Base-by-base conservation (phyloP, 2,113 vertebrate genomes). In the Spermophilus dauricus region DNA sequence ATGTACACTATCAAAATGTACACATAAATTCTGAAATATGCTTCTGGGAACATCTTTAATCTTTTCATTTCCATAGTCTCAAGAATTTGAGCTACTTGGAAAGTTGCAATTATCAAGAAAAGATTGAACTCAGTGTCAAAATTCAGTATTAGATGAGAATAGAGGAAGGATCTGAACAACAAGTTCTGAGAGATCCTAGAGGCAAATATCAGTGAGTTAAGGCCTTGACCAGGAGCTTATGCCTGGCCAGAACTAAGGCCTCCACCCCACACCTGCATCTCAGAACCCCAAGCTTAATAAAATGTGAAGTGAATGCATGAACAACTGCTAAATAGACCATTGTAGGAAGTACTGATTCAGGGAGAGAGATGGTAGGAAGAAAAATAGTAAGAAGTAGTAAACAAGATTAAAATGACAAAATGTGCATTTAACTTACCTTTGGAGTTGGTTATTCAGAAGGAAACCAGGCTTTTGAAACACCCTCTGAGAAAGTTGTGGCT, bases 401-500 rank as follows among this genome's bases (percentile, higher is more conserved):
- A 67, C 10, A 65, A 82, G n/a, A 82, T 61, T 53, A 30, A 58
- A 24, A 51, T 10, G 58, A 61, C 0, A 0, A 58, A 13, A 1
- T 13, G 0, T 30, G 58, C n/a, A 28, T 32, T 63, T 72, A 72
- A 26, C 75, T 80, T 61, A 56, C 6, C 7, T 28, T 18, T 11
- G 17, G 75, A 56, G 17, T 48, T 82, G 81, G 42, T 24, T 45
- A 37, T 65, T 77, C 51, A 78, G 20, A 69, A 73, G 26, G 69
- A 89, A 96, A 37, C n/a, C 24, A 70, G 20, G 48, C 63, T 93
- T 58, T n/a, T 30, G 75, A 65, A 95, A 53, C 24, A 93, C 89
- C 13, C 16, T 1, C 69, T 83, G 77, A 91, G 89, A 83, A 37
- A 26, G 13, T 51, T 42, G 16, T 85, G 75, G 20, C 42, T 86